Evolutionary conservation across 2,888 invertebrate genomes (phyloP).

Genomic region (Drosophila antonietae): DNA sequence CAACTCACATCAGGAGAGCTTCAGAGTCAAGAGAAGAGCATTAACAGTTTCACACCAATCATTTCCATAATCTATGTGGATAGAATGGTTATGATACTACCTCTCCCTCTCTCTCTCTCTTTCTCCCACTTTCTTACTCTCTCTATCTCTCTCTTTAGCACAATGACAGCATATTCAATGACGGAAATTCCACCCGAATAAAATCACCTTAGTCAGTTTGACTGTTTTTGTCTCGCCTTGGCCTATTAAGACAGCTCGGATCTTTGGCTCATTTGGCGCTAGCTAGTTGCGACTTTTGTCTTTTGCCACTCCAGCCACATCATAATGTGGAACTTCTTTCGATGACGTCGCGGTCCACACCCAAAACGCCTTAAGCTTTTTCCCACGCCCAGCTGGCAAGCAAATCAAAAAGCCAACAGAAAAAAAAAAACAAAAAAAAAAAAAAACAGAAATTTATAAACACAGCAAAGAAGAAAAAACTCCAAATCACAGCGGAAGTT

Average conservation of each 20-base stretch:
- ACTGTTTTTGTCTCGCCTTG: slow-evolving; percentile 35
- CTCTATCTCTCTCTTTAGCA: not conserved
- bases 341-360: slow-evolving; percentile 57
- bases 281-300: slow-evolving; percentile 16
- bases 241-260: slow-evolving; percentile 44
- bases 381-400: slow-evolving; percentile 72
- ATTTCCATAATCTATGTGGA: slow-evolving; percentile 6
- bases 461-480: slow-evolving; percentile 29
- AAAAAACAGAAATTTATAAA: slow-evolving; percentile 27
- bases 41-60: slow-evolving; percentile 14
- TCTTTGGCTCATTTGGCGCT: slow-evolving; percentile 50
- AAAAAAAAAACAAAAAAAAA: slow-evolving; percentile 24
- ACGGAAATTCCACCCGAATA: slow-evolving; percentile 37
- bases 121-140: not conserved
- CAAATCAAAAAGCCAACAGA: slow-evolving; percentile 51
- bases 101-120: not conserved
- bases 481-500: slow-evolving; percentile 67
- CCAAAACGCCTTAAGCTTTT: slow-evolving; percentile 71
- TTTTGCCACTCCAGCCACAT: not conserved
- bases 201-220: slow-evolving; percentile 33
- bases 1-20: slow-evolving; percentile 4
- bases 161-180: slow-evolving; percentile 51
- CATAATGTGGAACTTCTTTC: slow-evolving; percentile 17
- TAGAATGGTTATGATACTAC: slow-evolving; percentile 15
- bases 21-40: not conserved